phyloP scores from a whole-genome alignment of 1,140 invertebrate genomes.

The Chironomus striatipennis region DNA sequence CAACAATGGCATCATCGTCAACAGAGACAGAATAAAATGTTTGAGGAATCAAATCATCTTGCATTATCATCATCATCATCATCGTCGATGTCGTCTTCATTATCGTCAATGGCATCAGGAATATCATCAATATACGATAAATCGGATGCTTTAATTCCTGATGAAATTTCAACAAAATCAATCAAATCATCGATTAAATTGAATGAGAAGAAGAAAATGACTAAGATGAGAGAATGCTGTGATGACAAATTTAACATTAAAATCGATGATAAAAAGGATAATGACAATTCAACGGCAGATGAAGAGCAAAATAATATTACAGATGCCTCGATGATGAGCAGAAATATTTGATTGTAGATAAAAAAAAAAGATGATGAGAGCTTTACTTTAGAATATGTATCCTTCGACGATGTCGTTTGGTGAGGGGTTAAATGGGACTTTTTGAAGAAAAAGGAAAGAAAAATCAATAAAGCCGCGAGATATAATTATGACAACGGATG shows the following conservation, averaged over 20 bases:
- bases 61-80: background rate
- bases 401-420: background rate
- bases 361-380: too few relatives aligned
- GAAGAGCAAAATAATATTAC: too few relatives aligned
- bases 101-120: background rate
- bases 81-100: background rate
- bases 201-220: background rate
- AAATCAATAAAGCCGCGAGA: conserved; percentile 11
- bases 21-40: background rate
- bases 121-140: background rate
- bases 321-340: too few relatives aligned
- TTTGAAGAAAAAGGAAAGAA: background rate
- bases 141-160: background rate
- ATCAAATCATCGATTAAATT: conserved; percentile 16
- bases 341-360: too few relatives aligned
- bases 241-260: conserved; percentile 7
- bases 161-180: background rate
- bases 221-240: background rate
- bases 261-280: background rate
- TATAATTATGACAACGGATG: background rate
- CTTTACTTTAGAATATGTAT: background rate
- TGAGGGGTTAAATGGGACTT: too few relatives aligned
- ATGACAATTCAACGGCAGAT: background rate
- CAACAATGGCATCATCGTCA: background rate
- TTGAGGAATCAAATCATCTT: background rate